phyloP scores from a whole-genome alignment of 2,797 vertebrate genomes.

The Mus minutoides region DNA sequence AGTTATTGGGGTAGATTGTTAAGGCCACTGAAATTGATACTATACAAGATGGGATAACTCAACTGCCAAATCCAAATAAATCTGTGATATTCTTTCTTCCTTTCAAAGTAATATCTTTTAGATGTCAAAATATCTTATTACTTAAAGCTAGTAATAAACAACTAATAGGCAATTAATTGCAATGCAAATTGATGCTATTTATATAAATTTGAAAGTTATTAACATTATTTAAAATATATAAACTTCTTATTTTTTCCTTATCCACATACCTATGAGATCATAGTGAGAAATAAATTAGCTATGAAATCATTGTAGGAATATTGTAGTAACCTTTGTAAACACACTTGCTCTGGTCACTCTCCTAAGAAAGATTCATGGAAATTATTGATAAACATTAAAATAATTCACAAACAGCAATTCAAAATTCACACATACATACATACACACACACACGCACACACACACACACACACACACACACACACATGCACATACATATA shows the following conservation, averaged over 20 bases:
- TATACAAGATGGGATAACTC: background rate
- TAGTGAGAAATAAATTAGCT: background rate
- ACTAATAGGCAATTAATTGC: background rate
- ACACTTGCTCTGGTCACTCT: background rate
- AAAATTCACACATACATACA: background rate
- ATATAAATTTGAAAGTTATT: background rate
- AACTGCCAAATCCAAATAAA: background rate
- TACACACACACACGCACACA: no score
- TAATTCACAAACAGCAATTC: background rate
- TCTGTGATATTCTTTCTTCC: background rate
- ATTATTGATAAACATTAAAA: background rate
- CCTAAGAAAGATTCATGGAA: background rate
- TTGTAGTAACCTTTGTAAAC: background rate
- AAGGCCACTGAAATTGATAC: background rate
- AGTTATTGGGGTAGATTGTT: background rate
- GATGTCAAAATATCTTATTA: background rate
- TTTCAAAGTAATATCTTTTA: background rate
- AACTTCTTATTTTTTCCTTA: background rate
- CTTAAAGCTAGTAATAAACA: background rate
- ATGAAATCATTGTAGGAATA: background rate
- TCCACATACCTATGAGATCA: background rate
- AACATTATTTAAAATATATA: background rate
- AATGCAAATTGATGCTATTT: background rate
- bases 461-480: no score
- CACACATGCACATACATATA: no score